These are phyloP conservation scores for Myiagra hebetior DNA, from an alignment of 2,113 vertebrate genomes.

Conservation along the genomic window DNA sequence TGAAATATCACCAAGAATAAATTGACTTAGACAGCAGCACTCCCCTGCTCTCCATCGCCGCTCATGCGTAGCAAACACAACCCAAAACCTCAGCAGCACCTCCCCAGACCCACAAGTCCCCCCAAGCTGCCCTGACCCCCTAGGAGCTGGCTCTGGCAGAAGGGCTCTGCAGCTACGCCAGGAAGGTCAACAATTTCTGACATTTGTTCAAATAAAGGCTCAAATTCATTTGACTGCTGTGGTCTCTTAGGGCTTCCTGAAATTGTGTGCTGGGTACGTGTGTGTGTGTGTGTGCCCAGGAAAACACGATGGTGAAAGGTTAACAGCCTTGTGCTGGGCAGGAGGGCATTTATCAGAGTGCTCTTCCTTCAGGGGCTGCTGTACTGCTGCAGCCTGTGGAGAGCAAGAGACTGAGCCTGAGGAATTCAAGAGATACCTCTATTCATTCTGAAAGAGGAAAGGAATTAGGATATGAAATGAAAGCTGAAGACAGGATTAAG, in stretches of 20 bases:
- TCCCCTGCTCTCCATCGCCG: neutral
- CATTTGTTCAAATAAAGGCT: neutral
- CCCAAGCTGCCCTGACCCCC: accelerated
- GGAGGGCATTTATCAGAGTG: neutral
- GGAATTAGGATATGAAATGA: neutral
- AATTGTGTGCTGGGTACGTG: accelerated
- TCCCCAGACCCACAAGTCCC: neutral
- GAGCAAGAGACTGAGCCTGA: neutral
- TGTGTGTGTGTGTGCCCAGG: accelerated
- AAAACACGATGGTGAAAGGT: accelerated
- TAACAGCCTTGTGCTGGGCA: neutral
- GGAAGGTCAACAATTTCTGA: neutral
- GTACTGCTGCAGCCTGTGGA: neutral
- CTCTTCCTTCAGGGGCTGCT: neutral
- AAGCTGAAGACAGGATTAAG: constrained; percentile 4
- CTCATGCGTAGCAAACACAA: neutral
- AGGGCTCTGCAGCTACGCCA: neutral
- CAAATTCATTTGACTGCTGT: neutral
- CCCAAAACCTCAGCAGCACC: neutral
- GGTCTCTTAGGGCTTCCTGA: neutral
- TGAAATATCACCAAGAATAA: neutral
- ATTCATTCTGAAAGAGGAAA: neutral
- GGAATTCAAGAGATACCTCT: neutral
- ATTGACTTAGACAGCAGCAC: neutral
- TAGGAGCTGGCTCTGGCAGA: neutral